A percentile compares a stretch with the other conserved stretches of the same genome.
phyloP scores from a whole-genome alignment of 92 coral and sea anemone species.

The Montipora capitata region DNA sequence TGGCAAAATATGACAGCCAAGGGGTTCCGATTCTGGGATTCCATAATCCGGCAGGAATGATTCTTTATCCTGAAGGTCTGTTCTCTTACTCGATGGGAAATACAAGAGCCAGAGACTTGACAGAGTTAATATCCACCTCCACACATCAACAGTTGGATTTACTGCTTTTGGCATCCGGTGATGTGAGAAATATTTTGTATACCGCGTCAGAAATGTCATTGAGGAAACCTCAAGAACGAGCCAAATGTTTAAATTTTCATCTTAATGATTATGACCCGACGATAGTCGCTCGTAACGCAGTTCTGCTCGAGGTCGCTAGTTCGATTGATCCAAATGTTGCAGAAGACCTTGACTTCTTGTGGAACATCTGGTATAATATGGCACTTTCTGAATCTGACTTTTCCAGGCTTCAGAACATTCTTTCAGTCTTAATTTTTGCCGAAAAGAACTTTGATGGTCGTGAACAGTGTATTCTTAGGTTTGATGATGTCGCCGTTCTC shows the following conservation, averaged over 20 bases:
- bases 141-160: slow-evolving; percentile 60
- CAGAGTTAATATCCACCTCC: slow-evolving; percentile 63
- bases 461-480: slow-evolving; percentile 26
- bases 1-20: slow-evolving; percentile 63
- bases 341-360: slow-evolving; percentile 71
- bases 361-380: slow-evolving; percentile 86
- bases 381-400: slow-evolving; percentile 54
- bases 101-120: slow-evolving; percentile 63
- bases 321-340: slow-evolving; percentile 50
- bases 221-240: slow-evolving; percentile 53
- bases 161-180: slow-evolving; percentile 76
- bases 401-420: slow-evolving; percentile 34
- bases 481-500: slow-evolving; percentile 19
- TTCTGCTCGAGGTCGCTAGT: slow-evolving; percentile 63
- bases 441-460: slow-evolving; percentile 26
- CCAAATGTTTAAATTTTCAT: slow-evolving; percentile 61
- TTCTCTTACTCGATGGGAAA: slow-evolving; percentile 76
- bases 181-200: slow-evolving; percentile 74
- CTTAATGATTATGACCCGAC: slow-evolving; percentile 80
- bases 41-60: slow-evolving; percentile 71
- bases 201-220: slow-evolving; percentile 74
- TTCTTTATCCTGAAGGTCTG: slow-evolving; percentile 64
- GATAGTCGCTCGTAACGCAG: slow-evolving; percentile 73
- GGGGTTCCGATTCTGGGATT: slow-evolving; percentile 72
- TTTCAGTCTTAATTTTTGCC: slow-evolving; percentile 21